These are phyloP conservation scores for Leucophenga varia DNA, from an alignment of 1,140 invertebrate genomes.

Conservation along the genomic window DNA sequence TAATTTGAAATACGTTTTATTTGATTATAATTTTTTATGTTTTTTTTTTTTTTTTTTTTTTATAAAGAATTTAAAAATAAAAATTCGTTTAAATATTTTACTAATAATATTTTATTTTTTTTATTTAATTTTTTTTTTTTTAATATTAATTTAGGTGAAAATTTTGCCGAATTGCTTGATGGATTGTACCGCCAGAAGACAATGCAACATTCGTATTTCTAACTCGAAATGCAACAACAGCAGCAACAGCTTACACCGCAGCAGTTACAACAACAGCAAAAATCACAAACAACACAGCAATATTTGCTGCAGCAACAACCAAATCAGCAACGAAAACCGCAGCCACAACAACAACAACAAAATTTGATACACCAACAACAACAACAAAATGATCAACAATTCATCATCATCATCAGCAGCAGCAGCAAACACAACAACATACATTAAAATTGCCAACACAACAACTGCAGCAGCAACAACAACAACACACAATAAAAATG, in stretches of 20 bases:
- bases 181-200: slow-evolving; percentile 53
- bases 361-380: slow-evolving; percentile 9
- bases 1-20: background rate
- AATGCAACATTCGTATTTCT: slow-evolving; percentile 55
- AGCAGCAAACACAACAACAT: slow-evolving; percentile 10
- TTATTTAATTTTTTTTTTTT: background rate
- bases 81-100: too few relatives aligned
- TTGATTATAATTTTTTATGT: background rate
- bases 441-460: background rate
- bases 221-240: slow-evolving; percentile 48
- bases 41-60: slow-evolving; percentile 15
- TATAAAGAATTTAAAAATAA: slow-evolving; percentile 5
- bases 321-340: slow-evolving; percentile 21
- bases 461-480: slow-evolving; percentile 6
- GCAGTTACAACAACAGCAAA: slow-evolving; percentile 18
- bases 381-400: slow-evolving; percentile 13
- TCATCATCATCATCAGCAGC: too few relatives aligned
- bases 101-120: too few relatives aligned
- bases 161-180: slow-evolving; percentile 51
- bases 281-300: slow-evolving; percentile 14
- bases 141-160: slow-evolving; percentile 37
- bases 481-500: slow-evolving; percentile 7
- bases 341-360: slow-evolving; percentile 14
- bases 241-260: slow-evolving; percentile 37
- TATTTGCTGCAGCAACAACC: slow-evolving; percentile 27